phyloP scores from a whole-genome alignment of 2,888 invertebrate species.

The Cantharis rufa region DNA sequence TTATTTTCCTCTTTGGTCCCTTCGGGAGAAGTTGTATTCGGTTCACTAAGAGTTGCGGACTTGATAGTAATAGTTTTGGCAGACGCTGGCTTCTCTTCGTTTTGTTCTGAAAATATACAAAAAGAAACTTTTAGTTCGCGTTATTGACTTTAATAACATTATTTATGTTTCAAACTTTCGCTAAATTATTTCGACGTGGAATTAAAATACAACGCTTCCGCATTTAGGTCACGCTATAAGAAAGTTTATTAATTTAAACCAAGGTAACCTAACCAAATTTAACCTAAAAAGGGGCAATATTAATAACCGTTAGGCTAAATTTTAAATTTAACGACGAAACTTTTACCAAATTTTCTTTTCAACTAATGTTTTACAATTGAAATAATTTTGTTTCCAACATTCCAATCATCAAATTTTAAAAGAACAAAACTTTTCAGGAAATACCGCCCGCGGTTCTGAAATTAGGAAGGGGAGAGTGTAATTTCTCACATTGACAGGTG shows the following conservation, averaged over 20 bases:
- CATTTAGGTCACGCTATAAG: not conserved
- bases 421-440: too few species aligned
- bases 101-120: conserved; percentile 34
- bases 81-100: conserved; percentile 45
- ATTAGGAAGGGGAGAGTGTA: too few species aligned
- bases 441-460: too few species aligned
- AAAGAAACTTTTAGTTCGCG: not conserved
- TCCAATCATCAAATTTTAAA: too few species aligned
- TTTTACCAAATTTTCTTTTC: not conserved
- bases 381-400: too few species aligned
- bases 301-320: not conserved
- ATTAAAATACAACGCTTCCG: not conserved
- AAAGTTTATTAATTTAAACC: not conserved
- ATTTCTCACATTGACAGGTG: too few species aligned
- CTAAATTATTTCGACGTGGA: not conserved
- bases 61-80: conserved; percentile 50
- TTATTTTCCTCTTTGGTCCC: conserved; percentile 9
- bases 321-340: not conserved
- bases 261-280: not conserved
- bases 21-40: conserved; percentile 31
- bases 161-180: not conserved
- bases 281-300: not conserved
- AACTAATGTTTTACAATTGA: not conserved
- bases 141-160: not conserved
- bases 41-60: conserved; percentile 41